Evolutionary conservation across 2,113 vertebrate species (phyloP).

Genomic region (Sylvilagus bachmani): DNA sequence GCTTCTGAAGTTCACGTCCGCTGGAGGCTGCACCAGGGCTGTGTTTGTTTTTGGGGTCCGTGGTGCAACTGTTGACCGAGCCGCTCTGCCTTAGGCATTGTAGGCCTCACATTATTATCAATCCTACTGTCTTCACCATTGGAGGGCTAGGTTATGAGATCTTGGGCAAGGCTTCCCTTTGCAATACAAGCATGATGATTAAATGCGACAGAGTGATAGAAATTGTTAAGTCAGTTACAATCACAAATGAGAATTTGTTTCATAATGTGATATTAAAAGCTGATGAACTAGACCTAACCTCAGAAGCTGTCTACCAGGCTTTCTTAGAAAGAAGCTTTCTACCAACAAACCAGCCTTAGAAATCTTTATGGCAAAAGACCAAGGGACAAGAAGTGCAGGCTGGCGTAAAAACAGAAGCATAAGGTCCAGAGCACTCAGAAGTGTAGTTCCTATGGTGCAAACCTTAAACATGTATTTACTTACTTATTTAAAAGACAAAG

Average conservation of each 20-base stretch:
- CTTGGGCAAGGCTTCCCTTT: conserved; percentile 8
- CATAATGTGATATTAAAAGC: not conserved
- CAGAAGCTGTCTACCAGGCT: not conserved
- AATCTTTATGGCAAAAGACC: conserved; percentile 10
- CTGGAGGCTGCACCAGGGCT: not conserved
- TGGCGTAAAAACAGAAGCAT: not conserved
- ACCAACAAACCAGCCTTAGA: not conserved
- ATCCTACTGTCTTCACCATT: conserved; percentile 7
- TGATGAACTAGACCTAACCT: not conserved
- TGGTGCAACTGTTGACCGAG: not conserved
- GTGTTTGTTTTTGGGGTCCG: not conserved
- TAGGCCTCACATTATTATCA: not conserved
- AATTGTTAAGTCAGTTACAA: conserved; percentile 14
- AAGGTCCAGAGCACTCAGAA: not conserved
- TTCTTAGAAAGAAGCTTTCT: not conserved
- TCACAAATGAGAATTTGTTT: conserved; percentile 46
- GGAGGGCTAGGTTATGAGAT: conserved; percentile 20
- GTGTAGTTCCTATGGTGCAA: not conserved
- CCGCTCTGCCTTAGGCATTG: not conserved
- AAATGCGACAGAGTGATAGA: conserved; percentile 50
- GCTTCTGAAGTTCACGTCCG: not conserved
- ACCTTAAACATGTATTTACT: not conserved
- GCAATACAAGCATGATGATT: conserved; percentile 27
- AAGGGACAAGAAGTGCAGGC: not conserved
- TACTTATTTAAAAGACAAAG: too few species aligned